These are phyloP conservation scores for Ivindomyrus marchei DNA, from an alignment of 2,113 vertebrate species.

Conservation along the genomic window DNA sequence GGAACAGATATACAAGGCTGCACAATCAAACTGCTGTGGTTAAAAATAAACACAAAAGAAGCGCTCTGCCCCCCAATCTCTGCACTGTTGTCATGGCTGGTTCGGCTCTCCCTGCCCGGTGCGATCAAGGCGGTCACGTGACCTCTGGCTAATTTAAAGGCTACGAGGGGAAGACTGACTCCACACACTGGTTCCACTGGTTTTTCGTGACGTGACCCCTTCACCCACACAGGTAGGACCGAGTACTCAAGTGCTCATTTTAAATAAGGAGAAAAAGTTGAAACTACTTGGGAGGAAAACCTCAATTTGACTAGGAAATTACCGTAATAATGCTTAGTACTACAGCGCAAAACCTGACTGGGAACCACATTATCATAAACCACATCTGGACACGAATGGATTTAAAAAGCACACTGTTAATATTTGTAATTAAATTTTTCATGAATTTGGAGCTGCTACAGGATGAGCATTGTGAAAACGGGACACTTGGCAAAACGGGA, in stretches of 20 bases:
- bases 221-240: not conserved
- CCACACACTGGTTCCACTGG: not conserved
- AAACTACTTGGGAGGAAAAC: not conserved
- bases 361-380: not conserved
- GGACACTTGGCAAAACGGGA: too few species aligned
- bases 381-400: not conserved
- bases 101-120: not conserved
- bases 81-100: not conserved
- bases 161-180: not conserved
- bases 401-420: not conserved
- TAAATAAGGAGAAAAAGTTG: not conserved
- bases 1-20: constrained; percentile 43
- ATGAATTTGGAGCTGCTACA: not conserved
- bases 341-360: not conserved
- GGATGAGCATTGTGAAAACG: too few species aligned
- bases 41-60: constrained; percentile 58
- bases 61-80: not conserved
- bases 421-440: not conserved
- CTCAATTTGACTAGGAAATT: not conserved
- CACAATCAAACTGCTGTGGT: constrained; percentile 44
- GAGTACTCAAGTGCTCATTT: not conserved
- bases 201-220: not conserved
- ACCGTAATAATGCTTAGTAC: not conserved
- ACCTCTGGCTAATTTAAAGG: not conserved
- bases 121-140: not conserved